Evolutionary conservation across 2,113 vertebrate species (phyloP).

Genomic region (Tupaia tana): DNA sequence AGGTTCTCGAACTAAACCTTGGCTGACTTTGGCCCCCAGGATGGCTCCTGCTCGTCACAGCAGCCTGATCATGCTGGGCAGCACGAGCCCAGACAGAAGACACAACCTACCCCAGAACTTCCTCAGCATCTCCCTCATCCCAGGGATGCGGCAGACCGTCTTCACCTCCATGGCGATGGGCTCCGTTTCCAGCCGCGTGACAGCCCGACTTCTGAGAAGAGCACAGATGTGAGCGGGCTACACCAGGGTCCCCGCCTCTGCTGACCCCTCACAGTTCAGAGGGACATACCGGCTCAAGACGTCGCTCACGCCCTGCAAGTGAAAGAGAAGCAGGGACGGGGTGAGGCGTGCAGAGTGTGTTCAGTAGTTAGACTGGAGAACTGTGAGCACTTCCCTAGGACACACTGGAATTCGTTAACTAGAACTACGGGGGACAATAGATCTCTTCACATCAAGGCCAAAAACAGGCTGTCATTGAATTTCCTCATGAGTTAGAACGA

Average conservation of each 20-base stretch:
- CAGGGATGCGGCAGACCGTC: constrained; percentile 69
- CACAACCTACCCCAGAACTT: constrained; percentile 73
- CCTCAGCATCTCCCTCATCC: constrained; percentile 75
- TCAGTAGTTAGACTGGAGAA: neutral
- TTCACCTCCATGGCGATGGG: constrained; percentile 63
- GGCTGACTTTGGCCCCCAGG: neutral
- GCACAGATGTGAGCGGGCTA: neutral
- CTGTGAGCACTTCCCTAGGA: neutral
- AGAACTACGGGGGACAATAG: neutral
- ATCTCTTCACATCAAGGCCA: neutral
- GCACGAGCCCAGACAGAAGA: neutral
- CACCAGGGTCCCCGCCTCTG: neutral
- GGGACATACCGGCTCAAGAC: constrained; percentile 61
- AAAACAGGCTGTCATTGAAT: neutral
- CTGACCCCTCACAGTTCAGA: neutral
- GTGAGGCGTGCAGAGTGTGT: neutral
- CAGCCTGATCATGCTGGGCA: neutral
- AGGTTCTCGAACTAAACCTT: neutral
- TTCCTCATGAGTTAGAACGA: neutral
- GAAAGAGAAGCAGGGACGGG: neutral
- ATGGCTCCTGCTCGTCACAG: neutral
- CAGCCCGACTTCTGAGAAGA: constrained; percentile 55
- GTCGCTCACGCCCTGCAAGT: constrained; percentile 63
- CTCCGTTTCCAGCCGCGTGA: constrained; percentile 30
- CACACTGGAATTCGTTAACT: neutral